Evolutionary conservation across 2,888 invertebrate species (phyloP).

Genomic region (Agapetus fuscipes): DNA sequence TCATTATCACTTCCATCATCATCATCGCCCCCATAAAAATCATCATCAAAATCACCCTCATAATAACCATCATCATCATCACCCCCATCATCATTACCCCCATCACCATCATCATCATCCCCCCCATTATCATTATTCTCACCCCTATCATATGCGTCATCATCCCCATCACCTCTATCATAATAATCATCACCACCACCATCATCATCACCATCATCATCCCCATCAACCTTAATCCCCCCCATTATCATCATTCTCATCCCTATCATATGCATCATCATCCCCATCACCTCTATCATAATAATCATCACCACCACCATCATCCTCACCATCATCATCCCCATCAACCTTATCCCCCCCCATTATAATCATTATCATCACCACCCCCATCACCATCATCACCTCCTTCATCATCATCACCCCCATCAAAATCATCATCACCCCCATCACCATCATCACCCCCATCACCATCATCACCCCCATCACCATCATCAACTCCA

Average conservation of each 20-base stretch:
- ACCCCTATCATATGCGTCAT: neutral
- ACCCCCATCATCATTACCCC: too few species aligned
- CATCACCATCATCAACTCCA: too few species aligned
- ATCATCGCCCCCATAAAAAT: neutral
- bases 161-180: neutral
- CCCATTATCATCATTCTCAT: neutral
- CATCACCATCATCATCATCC: neutral
- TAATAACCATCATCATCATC: neutral
- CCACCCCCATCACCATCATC: too few species aligned
- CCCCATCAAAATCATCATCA: too few species aligned
- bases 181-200: neutral
- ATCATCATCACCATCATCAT: neutral
- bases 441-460: too few species aligned
- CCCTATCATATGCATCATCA: neutral
- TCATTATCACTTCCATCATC: neutral
- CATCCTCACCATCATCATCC: too few species aligned
- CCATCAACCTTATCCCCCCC: too few species aligned
- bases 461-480: too few species aligned
- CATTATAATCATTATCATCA: neutral
- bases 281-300: neutral
- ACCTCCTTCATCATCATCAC: too few species aligned
- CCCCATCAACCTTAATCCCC: neutral
- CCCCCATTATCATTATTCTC: neutral
- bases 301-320: neutral
- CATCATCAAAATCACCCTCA: neutral